Base-by-base conservation (phyloP, 1,140 invertebrate species). In the Uloborus diversus region DNA sequence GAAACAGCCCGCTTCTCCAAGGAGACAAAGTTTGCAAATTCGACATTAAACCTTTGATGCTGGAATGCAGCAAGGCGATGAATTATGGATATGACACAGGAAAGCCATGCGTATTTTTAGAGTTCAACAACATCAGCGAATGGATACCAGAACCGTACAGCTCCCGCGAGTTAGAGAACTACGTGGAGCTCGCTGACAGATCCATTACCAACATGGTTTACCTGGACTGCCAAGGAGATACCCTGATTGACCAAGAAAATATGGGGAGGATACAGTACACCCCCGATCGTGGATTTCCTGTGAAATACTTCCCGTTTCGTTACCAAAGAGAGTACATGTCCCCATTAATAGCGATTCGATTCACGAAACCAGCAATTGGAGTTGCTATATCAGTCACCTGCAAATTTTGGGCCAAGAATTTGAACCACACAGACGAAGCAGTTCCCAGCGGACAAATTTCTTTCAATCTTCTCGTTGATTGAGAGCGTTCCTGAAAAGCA, bases 91-190 rank as follows among this genome's bases (percentile, higher is more conserved):
- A 83, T 47, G 68, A 83, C 47, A 28, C 65, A 20, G 83, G 83
- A 11, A 83, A 57, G 13, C 83, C 83, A 3, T 83, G 83, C 62
- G 33, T 83, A 11, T 82, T 83, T 57, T 47, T 83, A n/a, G 65
- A 83, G 42, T 82, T 83, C 65, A 75, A 53, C 51, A 81, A 81
- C 37, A 70, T 79, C 20, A 73, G 68, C 32, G 76, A 71, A 33
- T 81, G 71, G 71, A 57, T 75, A 30, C 81, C 81, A 30, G 71
- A 82, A 66, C 49, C 82, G 3, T 81, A 81, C 30, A 81, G 11
- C 0, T 17, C 78, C 14, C n/a, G 62, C 0, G 88, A 90, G 9
- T 94, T 95, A 28, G 71, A 81, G 37, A 53, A 57, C 17, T 53
- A 47, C 30, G 64, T 42, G 20, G 61, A 81, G n/a, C 11, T 81